These are phyloP conservation scores for Centropyge bicolor DNA, from an alignment of 2,797 vertebrate genomes.

Conservation along the genomic window DNA sequence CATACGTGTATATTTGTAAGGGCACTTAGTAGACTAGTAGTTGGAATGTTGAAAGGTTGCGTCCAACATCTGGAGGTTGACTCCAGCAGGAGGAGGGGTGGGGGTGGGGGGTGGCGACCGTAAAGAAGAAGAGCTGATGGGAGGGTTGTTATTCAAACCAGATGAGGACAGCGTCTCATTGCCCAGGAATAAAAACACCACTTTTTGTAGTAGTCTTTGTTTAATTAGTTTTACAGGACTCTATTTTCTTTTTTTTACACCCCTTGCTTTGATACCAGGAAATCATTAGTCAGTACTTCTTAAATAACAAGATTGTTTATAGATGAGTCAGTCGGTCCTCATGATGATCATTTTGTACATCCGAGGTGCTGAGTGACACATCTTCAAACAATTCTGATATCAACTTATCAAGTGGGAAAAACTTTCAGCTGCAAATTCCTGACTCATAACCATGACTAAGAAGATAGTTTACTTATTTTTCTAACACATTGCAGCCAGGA, in stretches of 20 bases:
- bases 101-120: slow-evolving; percentile 15
- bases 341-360: not conserved
- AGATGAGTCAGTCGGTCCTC: not conserved
- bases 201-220: slow-evolving; percentile 1
- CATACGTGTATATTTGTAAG: slow-evolving; percentile 65
- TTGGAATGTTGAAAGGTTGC: slow-evolving; percentile 72
- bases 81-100: slow-evolving; percentile 47
- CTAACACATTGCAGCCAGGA: not conserved
- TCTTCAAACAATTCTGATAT: not conserved
- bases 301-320: not conserved
- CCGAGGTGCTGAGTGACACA: no score
- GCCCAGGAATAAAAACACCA: slow-evolving; percentile 17
- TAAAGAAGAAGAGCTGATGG: slow-evolving; percentile 49
- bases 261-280: not conserved
- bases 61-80: slow-evolving; percentile 76
- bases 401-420: not conserved
- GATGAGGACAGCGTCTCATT: slow-evolving; percentile 58
- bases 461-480: not conserved
- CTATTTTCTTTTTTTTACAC: not conserved
- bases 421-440: not conserved
- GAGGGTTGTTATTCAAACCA: slow-evolving; percentile 75
- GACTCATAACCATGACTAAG: not conserved
- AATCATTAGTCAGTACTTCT: not conserved
- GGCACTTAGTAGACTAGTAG: slow-evolving; percentile 53
- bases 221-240: not conserved